Evolutionary conservation across 2,113 vertebrate genomes (phyloP).

Genomic region (Galbula dea): DNA sequence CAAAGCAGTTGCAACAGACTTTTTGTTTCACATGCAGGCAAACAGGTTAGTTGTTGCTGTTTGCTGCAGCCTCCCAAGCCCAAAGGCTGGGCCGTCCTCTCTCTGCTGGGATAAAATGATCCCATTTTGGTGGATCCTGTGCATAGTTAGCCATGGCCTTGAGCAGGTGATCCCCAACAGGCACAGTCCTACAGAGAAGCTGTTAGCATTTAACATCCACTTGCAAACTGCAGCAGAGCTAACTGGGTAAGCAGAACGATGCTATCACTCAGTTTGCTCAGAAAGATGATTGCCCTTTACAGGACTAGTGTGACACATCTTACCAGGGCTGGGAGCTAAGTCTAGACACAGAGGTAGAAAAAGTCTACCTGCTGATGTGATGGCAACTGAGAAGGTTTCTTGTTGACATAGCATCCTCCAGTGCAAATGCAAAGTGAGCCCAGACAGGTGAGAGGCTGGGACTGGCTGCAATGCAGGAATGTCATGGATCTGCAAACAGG

Average conservation of each 20-base stretch:
- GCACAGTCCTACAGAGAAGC: background rate
- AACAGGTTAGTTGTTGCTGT: background rate
- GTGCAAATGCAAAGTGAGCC: background rate
- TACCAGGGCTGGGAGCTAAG: background rate
- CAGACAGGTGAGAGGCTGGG: background rate
- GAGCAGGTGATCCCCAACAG: background rate
- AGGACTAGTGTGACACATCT: background rate
- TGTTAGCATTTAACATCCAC: background rate
- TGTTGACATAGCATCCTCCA: background rate
- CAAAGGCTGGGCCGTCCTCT: background rate
- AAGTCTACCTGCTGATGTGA: background rate
- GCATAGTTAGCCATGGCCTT: slow-evolving; percentile 52
- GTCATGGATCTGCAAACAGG: background rate
- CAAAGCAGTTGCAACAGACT: slow-evolving; percentile 16
- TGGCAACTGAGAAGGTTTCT: background rate
- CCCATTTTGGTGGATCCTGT: slow-evolving; percentile 3
- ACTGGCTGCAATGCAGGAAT: background rate
- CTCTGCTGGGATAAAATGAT: slow-evolving; percentile 54
- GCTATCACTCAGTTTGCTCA: background rate
- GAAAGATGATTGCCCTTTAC: background rate
- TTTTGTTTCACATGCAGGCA: background rate
- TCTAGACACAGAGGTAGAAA: background rate
- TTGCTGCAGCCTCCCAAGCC: background rate
- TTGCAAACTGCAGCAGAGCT: background rate
- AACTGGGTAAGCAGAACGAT: background rate